These are phyloP conservation scores for Saccopteryx bilineata DNA, from an alignment of 2,113 vertebrate genomes.

Conservation along the genomic window DNA sequence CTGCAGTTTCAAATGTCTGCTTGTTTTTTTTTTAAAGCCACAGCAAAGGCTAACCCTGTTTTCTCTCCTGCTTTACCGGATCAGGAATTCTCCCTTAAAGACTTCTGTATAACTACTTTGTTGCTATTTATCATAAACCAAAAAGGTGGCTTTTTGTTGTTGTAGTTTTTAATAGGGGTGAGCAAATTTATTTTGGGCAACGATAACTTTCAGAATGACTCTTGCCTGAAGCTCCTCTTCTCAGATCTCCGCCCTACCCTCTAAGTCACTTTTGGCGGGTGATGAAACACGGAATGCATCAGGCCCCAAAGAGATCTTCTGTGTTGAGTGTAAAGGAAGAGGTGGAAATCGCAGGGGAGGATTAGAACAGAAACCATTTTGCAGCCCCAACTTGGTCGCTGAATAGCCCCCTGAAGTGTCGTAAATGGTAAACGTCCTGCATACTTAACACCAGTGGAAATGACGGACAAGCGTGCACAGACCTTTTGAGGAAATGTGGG, in stretches of 20 bases:
- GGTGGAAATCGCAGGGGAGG: slow-evolving; percentile 1
- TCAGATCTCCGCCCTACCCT: neutral
- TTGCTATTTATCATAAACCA: slow-evolving; percentile 50
- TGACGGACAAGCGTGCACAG: neutral
- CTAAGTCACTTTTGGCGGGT: neutral
- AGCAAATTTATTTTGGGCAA: slow-evolving; percentile 44
- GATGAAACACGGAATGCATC: neutral
- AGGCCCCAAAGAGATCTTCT: neutral
- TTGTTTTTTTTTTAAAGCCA: slow-evolving; percentile 47
- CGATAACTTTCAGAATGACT: slow-evolving; percentile 54
- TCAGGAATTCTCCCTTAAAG: slow-evolving; percentile 22
- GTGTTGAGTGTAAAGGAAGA: slow-evolving; percentile 36
- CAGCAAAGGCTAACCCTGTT: slow-evolving; percentile 57
- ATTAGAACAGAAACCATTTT: slow-evolving; percentile 60
- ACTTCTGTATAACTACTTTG: slow-evolving; percentile 26
- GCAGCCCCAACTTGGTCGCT: slow-evolving; percentile 22
- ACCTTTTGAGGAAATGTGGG: neutral
- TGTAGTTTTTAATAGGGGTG: slow-evolving; percentile 36
- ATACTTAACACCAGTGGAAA: neutral
- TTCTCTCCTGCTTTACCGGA: neutral
- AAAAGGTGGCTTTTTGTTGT: slow-evolving; percentile 41
- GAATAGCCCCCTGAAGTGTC: slow-evolving; percentile 12
- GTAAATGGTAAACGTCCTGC: neutral
- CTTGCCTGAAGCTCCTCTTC: neutral
- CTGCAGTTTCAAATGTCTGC: slow-evolving; percentile 60